Conservation (phyloP, 2,888 invertebrate genomes). For the Habroteleia sp. region DNA sequence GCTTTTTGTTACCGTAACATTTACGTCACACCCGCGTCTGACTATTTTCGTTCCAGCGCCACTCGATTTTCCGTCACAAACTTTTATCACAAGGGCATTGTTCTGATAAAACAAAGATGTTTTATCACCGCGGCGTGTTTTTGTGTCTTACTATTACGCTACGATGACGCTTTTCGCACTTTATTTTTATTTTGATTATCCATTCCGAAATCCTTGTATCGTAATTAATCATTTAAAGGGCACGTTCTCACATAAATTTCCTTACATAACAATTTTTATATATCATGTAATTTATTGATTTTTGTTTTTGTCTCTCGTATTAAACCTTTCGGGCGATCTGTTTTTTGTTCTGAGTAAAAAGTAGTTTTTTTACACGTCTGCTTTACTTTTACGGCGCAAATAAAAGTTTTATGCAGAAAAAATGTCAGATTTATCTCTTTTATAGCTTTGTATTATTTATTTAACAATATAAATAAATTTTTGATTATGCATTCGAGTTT, state of each 20-base stretch:
- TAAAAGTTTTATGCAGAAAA: too few species aligned
- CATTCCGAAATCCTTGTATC: background rate
- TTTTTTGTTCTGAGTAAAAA: too few species aligned
- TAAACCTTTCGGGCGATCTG: too few species aligned
- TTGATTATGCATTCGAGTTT: too few species aligned
- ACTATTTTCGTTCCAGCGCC: conserved; percentile 47
- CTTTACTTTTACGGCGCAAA: too few species aligned
- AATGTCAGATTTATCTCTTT: too few species aligned
- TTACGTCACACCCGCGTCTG: conserved; percentile 49
- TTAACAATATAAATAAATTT: too few species aligned
- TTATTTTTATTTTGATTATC: conserved; percentile 1
- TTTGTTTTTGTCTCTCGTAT: too few species aligned
- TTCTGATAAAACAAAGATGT: conserved; percentile 54
- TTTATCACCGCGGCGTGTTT: conserved; percentile 27
- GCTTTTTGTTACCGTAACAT: conserved; percentile 26
- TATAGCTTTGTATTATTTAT: too few species aligned
- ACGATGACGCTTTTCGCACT: background rate
- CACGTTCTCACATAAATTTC: too few species aligned
- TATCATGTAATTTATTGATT: background rate
- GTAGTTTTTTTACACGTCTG: too few species aligned
- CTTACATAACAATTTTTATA: background rate
- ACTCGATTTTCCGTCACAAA: conserved; percentile 50
- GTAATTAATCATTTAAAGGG: background rate
- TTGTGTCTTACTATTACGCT: conserved; percentile 14
- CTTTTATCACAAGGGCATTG: conserved; percentile 51